Conservation (phyloP, 1,140 invertebrate genomes). For the Rhagoletis pomonella region DNA sequence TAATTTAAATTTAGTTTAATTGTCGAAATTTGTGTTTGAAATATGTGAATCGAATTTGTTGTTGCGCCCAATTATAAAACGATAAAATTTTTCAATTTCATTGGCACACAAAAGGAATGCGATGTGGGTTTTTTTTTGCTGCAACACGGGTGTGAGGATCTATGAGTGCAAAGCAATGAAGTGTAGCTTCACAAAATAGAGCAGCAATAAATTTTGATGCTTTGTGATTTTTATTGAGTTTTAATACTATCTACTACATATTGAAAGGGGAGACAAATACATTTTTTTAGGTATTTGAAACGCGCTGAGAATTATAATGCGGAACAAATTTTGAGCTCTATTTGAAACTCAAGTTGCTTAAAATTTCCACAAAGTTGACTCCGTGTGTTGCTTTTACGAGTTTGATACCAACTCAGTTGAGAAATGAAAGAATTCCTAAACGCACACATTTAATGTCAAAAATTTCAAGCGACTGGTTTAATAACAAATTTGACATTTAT, state of each 20-base stretch:
- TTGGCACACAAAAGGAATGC: not conserved
- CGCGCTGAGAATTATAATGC: too few relatives aligned
- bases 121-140: not conserved
- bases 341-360: not conserved
- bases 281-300: too few relatives aligned
- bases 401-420: not conserved
- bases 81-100: not conserved
- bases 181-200: not conserved
- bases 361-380: not conserved
- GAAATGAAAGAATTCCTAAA: not conserved
- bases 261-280: constrained; percentile 1
- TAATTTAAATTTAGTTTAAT: not conserved
- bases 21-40: not conserved
- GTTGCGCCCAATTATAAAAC: constrained; percentile 18
- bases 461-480: not conserved
- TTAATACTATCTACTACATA: not conserved
- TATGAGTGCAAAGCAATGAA: not conserved
- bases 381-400: too few relatives aligned
- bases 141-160: not conserved
- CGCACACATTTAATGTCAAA: not conserved
- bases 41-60: not conserved
- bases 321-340: too few relatives aligned
- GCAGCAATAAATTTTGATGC: not conserved
- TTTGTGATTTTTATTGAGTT: constrained; percentile 29
- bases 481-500: constrained; percentile 4